Evolutionary conservation across 2,888 invertebrate species (phyloP).

Genomic region (Eupithecia vulgata): DNA sequence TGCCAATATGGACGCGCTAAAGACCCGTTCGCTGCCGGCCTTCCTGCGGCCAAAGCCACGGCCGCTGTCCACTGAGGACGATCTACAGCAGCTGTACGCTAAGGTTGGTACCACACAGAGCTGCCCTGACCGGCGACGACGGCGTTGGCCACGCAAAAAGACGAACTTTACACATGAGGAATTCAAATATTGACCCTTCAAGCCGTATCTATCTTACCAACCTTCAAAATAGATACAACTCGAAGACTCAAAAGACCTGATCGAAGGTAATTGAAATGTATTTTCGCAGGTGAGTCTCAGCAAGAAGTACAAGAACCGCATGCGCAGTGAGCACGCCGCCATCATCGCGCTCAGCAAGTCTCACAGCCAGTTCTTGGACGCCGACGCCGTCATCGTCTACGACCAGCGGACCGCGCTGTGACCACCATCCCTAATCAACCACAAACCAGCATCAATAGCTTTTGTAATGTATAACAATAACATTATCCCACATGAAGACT

Average conservation of each 20-base stretch:
- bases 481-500: neutral
- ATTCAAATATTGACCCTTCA: neutral
- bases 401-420: conserved; percentile 91
- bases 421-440: conserved; percentile 34
- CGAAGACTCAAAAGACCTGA: neutral
- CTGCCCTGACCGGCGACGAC: neutral
- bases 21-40: conserved; percentile 88
- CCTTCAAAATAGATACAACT: neutral
- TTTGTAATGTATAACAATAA: neutral
- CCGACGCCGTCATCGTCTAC: conserved; percentile 91
- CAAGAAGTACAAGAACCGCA: conserved; percentile 91
- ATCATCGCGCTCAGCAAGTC: conserved; percentile 91
- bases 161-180: neutral
- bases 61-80: conserved; percentile 87
- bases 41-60: conserved; percentile 88
- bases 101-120: conserved; percentile 74
- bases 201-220: neutral
- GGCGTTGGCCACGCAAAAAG: neutral
- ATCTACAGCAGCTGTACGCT: conserved; percentile 87
- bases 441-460: neutral
- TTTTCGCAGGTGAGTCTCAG: conserved; percentile 87
- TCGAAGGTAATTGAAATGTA: neutral
- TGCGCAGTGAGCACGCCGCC: conserved; percentile 92
- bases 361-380: conserved; percentile 88
- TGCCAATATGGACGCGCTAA: conserved; percentile 75